Percentiles rank a stretch among this genome's conserved stretches.
Evolutionary conservation across 2,797 vertebrate genomes (phyloP).

Genomic region (Todus mexicanus): DNA sequence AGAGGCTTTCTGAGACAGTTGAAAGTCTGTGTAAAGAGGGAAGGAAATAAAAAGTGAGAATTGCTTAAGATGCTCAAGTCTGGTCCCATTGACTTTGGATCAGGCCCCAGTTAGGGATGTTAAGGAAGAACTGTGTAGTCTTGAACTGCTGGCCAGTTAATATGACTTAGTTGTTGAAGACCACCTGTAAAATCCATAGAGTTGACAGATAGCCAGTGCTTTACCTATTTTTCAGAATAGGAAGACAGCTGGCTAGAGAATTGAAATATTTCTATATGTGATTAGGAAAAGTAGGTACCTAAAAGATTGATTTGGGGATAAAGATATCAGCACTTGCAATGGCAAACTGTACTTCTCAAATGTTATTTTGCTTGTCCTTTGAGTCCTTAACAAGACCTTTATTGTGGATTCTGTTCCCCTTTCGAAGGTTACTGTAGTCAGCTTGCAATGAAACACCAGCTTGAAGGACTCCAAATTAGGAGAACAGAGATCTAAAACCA

Average conservation of each 20-base stretch:
- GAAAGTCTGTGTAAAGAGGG: neutral
- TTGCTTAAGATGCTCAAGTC: neutral
- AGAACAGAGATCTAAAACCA: neutral
- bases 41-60: neutral
- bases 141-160: neutral
- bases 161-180: neutral
- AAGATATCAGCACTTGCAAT: neutral
- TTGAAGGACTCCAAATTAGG: neutral
- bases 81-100: neutral
- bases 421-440: neutral
- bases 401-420: neutral
- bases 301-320: neutral
- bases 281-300: neutral
- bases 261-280: neutral
- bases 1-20: neutral
- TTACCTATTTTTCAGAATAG: neutral
- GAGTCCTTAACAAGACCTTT: neutral
- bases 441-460: neutral
- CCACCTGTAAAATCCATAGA: neutral
- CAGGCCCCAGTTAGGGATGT: neutral
- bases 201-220: neutral
- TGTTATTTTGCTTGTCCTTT: neutral
- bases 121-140: neutral
- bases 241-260: neutral
- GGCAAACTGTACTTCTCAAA: neutral